phyloP scores from a whole-genome alignment of 2,797 vertebrate species.

The Tenualosa ilisha region DNA sequence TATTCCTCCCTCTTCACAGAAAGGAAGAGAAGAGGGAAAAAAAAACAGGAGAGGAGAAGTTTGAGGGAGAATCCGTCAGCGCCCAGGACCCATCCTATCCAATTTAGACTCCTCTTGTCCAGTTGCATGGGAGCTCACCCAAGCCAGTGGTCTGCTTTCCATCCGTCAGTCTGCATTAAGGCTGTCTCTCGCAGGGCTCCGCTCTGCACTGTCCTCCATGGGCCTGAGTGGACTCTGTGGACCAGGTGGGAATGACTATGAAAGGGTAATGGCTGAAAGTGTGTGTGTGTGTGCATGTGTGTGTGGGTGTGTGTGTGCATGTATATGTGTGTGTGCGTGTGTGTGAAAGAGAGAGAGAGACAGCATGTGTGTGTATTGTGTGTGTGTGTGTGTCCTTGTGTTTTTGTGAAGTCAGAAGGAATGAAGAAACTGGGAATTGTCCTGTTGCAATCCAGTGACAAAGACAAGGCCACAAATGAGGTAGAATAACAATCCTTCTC shows the following conservation, averaged over 20 bases:
- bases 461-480: background rate
- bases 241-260: background rate
- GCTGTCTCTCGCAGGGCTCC: constrained; percentile 18
- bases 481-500: background rate
- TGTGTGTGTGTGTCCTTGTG: background rate
- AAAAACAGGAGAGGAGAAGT: background rate
- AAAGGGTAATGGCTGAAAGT: background rate
- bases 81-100: constrained; percentile 42
- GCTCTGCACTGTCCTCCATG: background rate
- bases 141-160: constrained; percentile 47
- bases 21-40: background rate
- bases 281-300: background rate
- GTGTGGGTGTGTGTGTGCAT: background rate
- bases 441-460: background rate
- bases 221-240: background rate
- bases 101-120: constrained; percentile 35
- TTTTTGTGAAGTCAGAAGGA: background rate
- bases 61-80: constrained; percentile 31
- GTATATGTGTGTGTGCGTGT: background rate
- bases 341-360: background rate
- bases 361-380: background rate
- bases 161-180: constrained; percentile 40
- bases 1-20: background rate
- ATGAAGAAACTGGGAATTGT: background rate
- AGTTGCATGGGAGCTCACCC: constrained; percentile 44